A percentile compares a stretch with the other conserved stretches of the same genome.
phyloP scores from a whole-genome alignment of 2,113 vertebrate genomes.

The Aleadryas rufinucha region DNA sequence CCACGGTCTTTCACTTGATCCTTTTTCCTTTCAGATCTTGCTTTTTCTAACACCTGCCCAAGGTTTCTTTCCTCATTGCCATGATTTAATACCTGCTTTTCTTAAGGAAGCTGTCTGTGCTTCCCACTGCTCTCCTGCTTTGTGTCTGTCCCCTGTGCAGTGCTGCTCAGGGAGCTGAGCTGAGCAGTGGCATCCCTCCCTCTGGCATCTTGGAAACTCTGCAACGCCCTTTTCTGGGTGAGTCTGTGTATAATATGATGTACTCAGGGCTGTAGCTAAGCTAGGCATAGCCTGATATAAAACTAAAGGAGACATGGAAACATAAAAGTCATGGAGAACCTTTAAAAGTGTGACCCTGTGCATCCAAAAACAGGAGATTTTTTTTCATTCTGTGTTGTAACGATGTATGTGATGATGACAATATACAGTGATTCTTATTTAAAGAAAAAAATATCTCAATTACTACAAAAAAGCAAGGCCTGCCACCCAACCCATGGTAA shows the following conservation, averaged over 20 bases:
- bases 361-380: background rate
- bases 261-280: background rate
- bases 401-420: background rate
- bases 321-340: background rate
- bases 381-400: background rate
- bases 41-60: background rate
- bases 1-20: background rate
- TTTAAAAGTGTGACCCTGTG: background rate
- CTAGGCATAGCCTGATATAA: background rate
- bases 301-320: background rate
- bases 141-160: background rate
- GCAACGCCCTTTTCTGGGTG: background rate
- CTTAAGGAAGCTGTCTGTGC: background rate
- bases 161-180: background rate
- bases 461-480: background rate
- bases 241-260: background rate
- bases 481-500: background rate
- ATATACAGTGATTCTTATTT: background rate
- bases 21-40: background rate
- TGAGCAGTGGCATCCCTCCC: background rate
- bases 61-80: background rate
- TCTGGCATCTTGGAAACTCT: background rate
- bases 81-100: background rate
- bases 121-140: background rate
- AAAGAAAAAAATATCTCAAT: background rate